Conservation (phyloP, 1,140 invertebrate species). For the Megathymus violae region DNA sequence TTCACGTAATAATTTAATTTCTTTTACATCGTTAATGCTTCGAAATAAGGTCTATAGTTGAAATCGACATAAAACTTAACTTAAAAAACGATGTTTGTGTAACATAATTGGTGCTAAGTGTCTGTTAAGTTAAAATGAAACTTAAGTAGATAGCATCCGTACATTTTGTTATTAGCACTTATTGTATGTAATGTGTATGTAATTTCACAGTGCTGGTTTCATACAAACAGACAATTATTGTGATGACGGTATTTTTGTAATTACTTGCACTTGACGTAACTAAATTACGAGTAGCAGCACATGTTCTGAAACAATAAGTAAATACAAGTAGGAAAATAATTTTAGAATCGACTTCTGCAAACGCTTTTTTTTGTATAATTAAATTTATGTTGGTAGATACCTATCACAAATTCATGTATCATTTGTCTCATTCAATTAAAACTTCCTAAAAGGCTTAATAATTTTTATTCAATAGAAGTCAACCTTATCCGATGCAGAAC, state of each 20-base stretch:
- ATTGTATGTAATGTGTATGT: conserved; percentile 58
- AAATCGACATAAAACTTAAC: conserved; percentile 1
- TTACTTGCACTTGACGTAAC: conserved; percentile 34
- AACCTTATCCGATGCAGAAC: no score
- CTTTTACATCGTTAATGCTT: conserved; percentile 27
- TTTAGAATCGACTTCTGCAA: no score
- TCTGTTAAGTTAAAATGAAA: conserved; percentile 79
- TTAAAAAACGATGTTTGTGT: conserved; percentile 37
- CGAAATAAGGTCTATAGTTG: conserved; percentile 40
- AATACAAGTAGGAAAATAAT: no score
- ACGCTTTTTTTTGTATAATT: no score
- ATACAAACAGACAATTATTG: conserved; percentile 55
- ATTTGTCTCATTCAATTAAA: no score
- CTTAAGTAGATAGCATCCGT: conserved; percentile 74
- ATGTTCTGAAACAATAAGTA: no score
- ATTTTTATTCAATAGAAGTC: no score
- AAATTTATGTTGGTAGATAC: no score
- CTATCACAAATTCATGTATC: no score
- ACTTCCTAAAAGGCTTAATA: no score
- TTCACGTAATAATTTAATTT: conserved; percentile 14
- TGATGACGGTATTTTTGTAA: conserved; percentile 57
- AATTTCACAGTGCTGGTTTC: conserved; percentile 61
- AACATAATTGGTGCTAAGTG: conserved; percentile 78
- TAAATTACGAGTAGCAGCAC: no score
- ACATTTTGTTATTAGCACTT: conserved; percentile 69